Evolutionary conservation across 92 coral and sea anemone genomes (phyloP).

Genomic region (Parazoanthus swiftii): DNA sequence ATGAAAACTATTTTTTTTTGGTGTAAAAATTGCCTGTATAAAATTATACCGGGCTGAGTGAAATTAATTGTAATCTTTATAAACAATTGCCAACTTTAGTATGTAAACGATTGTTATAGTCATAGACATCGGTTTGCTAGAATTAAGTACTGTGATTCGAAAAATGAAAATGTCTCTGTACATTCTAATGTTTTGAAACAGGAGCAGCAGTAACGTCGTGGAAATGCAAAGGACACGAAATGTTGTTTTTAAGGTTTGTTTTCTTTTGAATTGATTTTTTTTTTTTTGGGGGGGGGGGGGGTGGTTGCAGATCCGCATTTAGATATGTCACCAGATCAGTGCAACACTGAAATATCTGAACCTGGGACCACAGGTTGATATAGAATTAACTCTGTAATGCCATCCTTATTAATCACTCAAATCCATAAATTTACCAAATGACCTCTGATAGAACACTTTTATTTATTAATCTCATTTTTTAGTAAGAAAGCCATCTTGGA

Average conservation of each 20-base stretch:
- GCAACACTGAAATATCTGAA: too few relatives aligned
- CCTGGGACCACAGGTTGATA: too few relatives aligned
- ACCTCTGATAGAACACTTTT: too few relatives aligned
- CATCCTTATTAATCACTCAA: not conserved
- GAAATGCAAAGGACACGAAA: conserved; percentile 82
- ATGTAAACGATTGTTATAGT: too few relatives aligned
- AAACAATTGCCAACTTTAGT: too few relatives aligned
- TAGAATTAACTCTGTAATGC: not conserved
- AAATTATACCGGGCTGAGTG: too few relatives aligned
- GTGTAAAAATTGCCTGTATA: too few relatives aligned
- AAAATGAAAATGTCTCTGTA: not conserved
- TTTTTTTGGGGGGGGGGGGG: not conserved
- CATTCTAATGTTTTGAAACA: not conserved
- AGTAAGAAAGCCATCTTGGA: conserved; percentile 87
- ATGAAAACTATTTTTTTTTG: too few relatives aligned
- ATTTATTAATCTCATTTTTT: not conserved
- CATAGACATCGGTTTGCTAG: not conserved
- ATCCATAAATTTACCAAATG: too few relatives aligned
- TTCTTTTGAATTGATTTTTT: not conserved
- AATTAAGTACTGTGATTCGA: not conserved
- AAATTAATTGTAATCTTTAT: too few relatives aligned
- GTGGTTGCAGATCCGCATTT: too few relatives aligned
- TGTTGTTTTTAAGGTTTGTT: conserved; percentile 81
- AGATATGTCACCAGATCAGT: too few relatives aligned
- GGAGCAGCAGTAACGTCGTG: conserved; percentile 96